Evolutionary conservation across 1,140 invertebrate genomes (phyloP).

Genomic region (Tetranychus urticae): DNA sequence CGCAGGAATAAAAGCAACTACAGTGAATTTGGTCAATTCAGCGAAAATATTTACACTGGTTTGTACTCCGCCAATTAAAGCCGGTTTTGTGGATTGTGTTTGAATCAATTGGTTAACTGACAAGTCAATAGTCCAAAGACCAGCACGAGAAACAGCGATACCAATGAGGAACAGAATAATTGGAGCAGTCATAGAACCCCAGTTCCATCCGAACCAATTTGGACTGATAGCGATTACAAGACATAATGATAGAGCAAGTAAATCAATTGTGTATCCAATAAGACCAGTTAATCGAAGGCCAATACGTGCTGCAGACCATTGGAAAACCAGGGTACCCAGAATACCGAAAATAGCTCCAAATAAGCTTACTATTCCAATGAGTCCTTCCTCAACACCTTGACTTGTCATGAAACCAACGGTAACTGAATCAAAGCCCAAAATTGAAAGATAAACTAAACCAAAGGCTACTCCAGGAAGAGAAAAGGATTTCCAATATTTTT

Average conservation of each 20-base stretch:
- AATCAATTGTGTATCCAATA: not conserved
- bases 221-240: not conserved
- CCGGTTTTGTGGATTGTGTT: slow-evolving; percentile 9
- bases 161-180: not conserved
- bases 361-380: not conserved
- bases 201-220: not conserved
- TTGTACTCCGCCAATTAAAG: not conserved
- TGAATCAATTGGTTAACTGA: slow-evolving; percentile 31
- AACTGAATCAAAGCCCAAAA: not conserved
- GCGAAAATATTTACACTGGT: not conserved
- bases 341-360: not conserved
- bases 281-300: not conserved
- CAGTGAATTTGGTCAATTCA: not conserved
- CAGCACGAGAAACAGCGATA: slow-evolving; percentile 12
- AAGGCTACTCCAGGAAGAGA: not conserved
- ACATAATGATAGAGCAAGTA: not conserved
- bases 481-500: not conserved
- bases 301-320: not conserved
- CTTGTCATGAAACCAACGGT: not conserved
- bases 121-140: slow-evolving; percentile 32
- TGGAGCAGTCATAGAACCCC: not conserved
- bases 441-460: not conserved
- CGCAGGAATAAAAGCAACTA: not conserved
- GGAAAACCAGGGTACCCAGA: not conserved
- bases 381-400: not conserved